Evolutionary conservation across 2,888 invertebrate genomes (phyloP).

Genomic region (Cosmopolites sordidus): DNA sequence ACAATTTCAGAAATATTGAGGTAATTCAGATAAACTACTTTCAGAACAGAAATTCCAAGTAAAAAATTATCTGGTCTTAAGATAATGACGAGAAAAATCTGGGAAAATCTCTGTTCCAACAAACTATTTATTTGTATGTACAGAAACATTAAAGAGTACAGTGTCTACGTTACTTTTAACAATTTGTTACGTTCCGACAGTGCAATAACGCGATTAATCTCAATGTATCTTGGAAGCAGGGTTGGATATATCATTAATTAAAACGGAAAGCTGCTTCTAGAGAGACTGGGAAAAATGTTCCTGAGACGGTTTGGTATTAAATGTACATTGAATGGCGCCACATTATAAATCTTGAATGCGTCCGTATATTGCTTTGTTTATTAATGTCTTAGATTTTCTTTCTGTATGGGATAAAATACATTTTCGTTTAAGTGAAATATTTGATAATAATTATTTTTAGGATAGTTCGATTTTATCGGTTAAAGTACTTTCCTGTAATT

Average conservation of each 20-base stretch:
- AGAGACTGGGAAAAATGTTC: background rate
- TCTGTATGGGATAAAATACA: too few species aligned
- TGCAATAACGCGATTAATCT: constrained; percentile 9
- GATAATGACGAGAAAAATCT: background rate
- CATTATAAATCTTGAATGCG: too few species aligned
- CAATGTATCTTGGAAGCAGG: constrained; percentile 11
- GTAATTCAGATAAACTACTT: too few species aligned
- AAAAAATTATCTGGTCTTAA: too few species aligned
- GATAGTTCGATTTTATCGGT: too few species aligned
- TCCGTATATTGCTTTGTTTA: too few species aligned
- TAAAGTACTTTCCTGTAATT: too few species aligned
- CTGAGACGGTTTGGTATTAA: background rate
- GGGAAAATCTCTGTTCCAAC: background rate
- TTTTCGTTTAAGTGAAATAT: too few species aligned
- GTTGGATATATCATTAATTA: constrained; percentile 12
- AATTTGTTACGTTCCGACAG: constrained; percentile 6
- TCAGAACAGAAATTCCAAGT: too few species aligned
- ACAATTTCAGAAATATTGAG: too few species aligned
- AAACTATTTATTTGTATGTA: constrained; percentile 1
- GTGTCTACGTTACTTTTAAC: constrained; percentile 1
- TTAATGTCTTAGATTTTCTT: too few species aligned
- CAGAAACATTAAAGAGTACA: background rate
- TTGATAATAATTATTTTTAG: too few species aligned
- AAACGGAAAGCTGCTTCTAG: background rate
- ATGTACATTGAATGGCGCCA: background rate